phyloP scores from a whole-genome alignment of 2,888 invertebrate species.

The Lithodes maja region DNA sequence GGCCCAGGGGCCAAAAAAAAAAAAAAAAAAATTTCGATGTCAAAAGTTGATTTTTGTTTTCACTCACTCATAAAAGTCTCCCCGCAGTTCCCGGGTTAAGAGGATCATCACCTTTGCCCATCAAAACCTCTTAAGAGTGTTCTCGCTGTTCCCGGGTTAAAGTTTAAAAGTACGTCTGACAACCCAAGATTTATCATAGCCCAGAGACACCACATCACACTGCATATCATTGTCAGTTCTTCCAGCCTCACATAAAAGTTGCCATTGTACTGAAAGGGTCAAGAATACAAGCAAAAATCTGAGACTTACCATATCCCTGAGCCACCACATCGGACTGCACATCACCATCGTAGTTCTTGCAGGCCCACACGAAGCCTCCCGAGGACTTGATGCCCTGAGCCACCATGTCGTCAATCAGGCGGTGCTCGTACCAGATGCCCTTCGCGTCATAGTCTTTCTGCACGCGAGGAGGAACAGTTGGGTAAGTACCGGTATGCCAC shows the following conservation, averaged over 20 bases:
- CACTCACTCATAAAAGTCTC: too few species aligned
- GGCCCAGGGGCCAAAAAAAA: too few species aligned
- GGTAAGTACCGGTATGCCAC: too few species aligned
- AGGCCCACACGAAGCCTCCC: conserved; percentile 93
- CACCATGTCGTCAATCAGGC: conserved; percentile 94
- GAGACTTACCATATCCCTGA: conserved; percentile 77
- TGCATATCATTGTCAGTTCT: background rate
- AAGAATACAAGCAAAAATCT: background rate
- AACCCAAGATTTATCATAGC: too few species aligned
- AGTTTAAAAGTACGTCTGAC: too few species aligned
- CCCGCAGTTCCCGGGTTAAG: too few species aligned
- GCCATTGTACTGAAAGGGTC: background rate
- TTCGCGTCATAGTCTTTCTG: conserved; percentile 74
- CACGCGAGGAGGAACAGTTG: too few species aligned
- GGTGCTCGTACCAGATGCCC: conserved; percentile 93
- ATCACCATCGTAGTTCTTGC: conserved; percentile 95
- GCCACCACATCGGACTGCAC: conserved; percentile 93
- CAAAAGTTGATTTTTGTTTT: too few species aligned
- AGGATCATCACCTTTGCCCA: too few species aligned
- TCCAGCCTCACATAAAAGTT: background rate
- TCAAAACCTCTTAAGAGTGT: too few species aligned
- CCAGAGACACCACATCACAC: background rate
- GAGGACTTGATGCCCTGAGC: conserved; percentile 88
- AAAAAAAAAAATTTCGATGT: too few species aligned
- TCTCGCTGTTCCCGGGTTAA: too few species aligned